Evolutionary conservation across 2,888 invertebrate genomes (phyloP), one percentile per base, ranked within the genome.

Genomic region (Hypomecis punctinalis): DNA sequence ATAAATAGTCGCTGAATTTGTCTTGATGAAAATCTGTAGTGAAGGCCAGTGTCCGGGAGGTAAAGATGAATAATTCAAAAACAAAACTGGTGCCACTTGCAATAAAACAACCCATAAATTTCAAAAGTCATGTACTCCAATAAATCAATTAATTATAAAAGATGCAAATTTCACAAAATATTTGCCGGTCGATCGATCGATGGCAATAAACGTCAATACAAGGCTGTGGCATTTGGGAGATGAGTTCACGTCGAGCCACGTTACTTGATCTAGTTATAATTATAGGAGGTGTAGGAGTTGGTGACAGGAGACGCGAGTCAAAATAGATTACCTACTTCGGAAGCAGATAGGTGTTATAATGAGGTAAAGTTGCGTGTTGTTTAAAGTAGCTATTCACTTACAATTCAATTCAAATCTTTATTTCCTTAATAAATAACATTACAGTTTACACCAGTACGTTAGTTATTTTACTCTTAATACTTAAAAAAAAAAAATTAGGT

Each of bases 211-310:
- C 68, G 53, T 56, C 54, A 66, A 69, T 70, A 73, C 82, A 83
- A 85, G 85, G 85, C 67, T 82, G 77, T 80, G 83, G 73, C 83
- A 85, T 85, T 84, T 85, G 77, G 67, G 67, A 66, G 70, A 68
- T 66, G 65, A 71, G 75, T 79, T 60, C 59, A 81, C 79, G 78
- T 54, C 74, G 75, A 47, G 10, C 47, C 37, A 39, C 35, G 35
- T 58, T 75, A 69, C 66, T 68, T 78, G 80, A 79, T 83, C 83
- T 76, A 81, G 77, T 81, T 81, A 74, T 62, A 62, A 55, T 63
- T 61, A 45, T 66, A 46, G 11, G 7, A 58, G 13, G 56, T 35
- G 4, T 5, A 37, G 10, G n/a, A 5, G 7, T 39, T 13, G 33
- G 56, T 62, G 35, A 54, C 13, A 53, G 45, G 65, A 62, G 51